Percentiles rank a stretch among this genome's conserved stretches.
These are phyloP conservation scores for Nothura maculosa DNA, from an alignment of 2,797 vertebrate species.

Conservation along the genomic window DNA sequence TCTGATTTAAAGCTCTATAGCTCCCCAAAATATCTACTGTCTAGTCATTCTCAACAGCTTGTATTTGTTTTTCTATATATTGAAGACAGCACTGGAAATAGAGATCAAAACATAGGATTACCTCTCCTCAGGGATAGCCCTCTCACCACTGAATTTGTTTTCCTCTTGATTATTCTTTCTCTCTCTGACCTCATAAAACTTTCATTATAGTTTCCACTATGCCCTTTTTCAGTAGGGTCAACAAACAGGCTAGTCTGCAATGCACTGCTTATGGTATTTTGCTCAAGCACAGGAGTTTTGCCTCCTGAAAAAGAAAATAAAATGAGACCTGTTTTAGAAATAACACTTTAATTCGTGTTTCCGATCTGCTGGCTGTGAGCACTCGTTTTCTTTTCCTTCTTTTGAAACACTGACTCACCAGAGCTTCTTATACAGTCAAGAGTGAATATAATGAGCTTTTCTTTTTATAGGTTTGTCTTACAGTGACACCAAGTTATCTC, in stretches of 20 bases:
- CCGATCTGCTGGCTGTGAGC: neutral
- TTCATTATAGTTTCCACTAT: neutral
- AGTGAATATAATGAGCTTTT: neutral
- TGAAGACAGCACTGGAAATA: neutral
- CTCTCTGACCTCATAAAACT: neutral
- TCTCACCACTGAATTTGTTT: neutral
- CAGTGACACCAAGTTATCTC: neutral
- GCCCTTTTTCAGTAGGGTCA: neutral
- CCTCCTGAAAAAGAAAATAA: neutral
- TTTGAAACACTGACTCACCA: neutral
- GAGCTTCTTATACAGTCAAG: neutral
- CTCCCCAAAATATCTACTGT: neutral
- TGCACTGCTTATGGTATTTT: neutral
- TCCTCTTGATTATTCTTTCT: neutral
- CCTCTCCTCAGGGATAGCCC: neutral
- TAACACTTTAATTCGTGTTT: neutral
- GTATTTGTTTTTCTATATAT: neutral
- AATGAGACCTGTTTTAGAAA: rapidly evolving
- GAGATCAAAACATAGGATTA: neutral
- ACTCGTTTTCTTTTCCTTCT: neutral
- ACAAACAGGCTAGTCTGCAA: neutral
- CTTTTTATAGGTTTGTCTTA: neutral
- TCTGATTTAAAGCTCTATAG: neutral
- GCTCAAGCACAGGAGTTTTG: neutral
- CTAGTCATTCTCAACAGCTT: neutral